Conservation (phyloP, 2,888 invertebrate species). For the Lamproptera curius region DNA sequence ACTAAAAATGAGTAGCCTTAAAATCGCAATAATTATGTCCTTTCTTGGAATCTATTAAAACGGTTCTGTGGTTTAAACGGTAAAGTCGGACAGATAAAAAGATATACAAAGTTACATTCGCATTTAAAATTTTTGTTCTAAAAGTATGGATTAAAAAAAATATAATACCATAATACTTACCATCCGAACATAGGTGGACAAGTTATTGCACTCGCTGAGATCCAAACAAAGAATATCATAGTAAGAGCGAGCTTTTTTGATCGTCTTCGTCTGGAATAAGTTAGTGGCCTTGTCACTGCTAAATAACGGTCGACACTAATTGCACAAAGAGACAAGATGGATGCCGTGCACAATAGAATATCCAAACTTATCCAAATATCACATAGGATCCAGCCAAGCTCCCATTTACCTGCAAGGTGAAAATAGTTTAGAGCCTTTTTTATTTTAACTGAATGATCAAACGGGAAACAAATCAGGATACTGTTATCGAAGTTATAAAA, state of each 20-base stretch:
- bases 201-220: constrained; percentile 92
- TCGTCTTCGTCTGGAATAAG: constrained; percentile 92
- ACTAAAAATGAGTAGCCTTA: no score
- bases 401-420: constrained; percentile 85
- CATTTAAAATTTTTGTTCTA: no score
- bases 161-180: constrained; percentile 73
- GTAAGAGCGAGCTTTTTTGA: constrained; percentile 90
- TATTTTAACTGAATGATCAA: no score
- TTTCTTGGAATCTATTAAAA: no score
- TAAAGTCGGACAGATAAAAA: no score
- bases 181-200: constrained; percentile 96
- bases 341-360: constrained; percentile 95
- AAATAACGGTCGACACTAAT: constrained; percentile 95
- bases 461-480: no score
- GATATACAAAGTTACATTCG: no score
- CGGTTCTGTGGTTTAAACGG: no score
- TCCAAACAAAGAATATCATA: constrained; percentile 95
- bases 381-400: constrained; percentile 91
- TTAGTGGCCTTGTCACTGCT: constrained; percentile 95
- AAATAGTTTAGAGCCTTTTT: no score
- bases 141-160: no score
- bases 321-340: constrained; percentile 94
- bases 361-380: constrained; percentile 96
- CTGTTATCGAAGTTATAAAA: no score
- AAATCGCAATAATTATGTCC: no score